These are phyloP conservation scores for Paradoxurus hermaphroditus DNA, from an alignment of 2,113 vertebrate species.

Conservation along the genomic window DNA sequence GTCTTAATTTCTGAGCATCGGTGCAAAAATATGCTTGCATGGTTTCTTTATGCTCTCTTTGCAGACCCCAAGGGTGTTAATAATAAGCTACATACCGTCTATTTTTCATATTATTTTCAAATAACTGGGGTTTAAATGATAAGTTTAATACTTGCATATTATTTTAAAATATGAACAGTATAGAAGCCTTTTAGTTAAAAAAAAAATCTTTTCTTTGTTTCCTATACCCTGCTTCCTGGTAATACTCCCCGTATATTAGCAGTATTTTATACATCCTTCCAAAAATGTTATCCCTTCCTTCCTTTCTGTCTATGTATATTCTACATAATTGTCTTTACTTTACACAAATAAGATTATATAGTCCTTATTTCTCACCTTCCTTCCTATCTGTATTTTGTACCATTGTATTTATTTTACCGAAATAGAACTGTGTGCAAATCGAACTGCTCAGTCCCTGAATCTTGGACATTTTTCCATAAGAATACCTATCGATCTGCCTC, in stretches of 20 bases:
- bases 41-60: constrained; percentile 26
- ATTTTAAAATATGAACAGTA: constrained; percentile 31
- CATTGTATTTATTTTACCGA: background rate
- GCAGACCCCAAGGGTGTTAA: background rate
- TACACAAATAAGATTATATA: background rate
- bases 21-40: background rate
- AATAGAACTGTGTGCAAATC: background rate
- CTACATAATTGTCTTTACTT: constrained; percentile 6
- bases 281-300: background rate
- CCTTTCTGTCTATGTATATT: background rate
- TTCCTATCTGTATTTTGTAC: background rate
- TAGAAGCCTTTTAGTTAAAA: constrained; percentile 24
- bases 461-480: background rate
- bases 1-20: background rate
- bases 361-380: background rate
- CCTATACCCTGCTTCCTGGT: background rate
- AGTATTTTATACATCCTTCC: constrained; percentile 10
- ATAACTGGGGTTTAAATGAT: constrained; percentile 31
- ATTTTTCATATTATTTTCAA: constrained; percentile 45
- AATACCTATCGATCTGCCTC: background rate
- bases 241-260: background rate
- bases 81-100: background rate
- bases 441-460: background rate
- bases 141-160: background rate
- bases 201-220: background rate